Conservation (phyloP, 2,797 vertebrate species). For the Pipistrellus pygmaeus region DNA sequence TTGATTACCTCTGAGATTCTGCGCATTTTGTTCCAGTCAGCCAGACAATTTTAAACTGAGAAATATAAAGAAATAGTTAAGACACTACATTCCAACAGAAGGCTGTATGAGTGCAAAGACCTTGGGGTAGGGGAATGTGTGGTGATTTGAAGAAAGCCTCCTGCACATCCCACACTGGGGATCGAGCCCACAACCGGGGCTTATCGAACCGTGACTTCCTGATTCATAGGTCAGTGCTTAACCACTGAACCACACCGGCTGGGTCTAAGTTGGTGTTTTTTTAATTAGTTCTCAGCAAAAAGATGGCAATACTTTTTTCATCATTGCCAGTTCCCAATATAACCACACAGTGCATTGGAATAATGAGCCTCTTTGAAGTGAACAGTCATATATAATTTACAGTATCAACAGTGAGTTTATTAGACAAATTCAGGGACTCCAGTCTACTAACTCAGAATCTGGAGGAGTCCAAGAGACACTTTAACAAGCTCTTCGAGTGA, state of each 20-base stretch:
- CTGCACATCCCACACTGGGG: too few relatives aligned
- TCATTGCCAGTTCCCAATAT: not conserved
- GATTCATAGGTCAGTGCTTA: too few relatives aligned
- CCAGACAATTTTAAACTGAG: not conserved
- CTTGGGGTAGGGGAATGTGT: not conserved
- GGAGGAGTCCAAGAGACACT: not conserved
- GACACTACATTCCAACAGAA: not conserved
- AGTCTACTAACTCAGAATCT: not conserved
- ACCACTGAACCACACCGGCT: too few relatives aligned
- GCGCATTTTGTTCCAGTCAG: too few relatives aligned
- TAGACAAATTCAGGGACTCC: not conserved
- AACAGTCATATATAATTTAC: not conserved
- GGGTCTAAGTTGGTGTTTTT: not conserved
- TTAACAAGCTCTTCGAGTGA: not conserved
- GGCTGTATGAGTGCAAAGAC: not conserved
- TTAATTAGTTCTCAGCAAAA: not conserved
- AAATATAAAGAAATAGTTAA: not conserved
- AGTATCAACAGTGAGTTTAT: not conserved
- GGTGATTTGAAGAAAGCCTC: not conserved
- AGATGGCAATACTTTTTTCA: constrained; percentile 17
- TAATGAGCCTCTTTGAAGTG: constrained; percentile 4
- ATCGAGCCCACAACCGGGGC: too few relatives aligned
- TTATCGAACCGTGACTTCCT: too few relatives aligned
- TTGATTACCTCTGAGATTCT: too few relatives aligned
- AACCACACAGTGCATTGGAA: not conserved